Percentiles rank a stretch among this genome's conserved stretches.
Evolutionary conservation across 2,888 invertebrate genomes (phyloP).

Genomic region (Cephus pulcher): DNA sequence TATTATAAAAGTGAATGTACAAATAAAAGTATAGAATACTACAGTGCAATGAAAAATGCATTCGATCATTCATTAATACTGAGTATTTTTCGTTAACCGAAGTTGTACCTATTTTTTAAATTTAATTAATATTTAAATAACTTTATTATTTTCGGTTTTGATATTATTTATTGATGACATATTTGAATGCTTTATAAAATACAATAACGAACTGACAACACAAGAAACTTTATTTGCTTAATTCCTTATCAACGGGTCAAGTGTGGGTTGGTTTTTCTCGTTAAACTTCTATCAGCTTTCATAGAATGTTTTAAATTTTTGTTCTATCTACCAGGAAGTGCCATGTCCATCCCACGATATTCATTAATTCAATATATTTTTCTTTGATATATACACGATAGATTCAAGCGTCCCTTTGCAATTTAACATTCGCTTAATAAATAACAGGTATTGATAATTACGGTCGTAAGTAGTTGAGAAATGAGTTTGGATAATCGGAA

Average conservation of each 20-base stretch:
- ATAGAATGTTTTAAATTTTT: not conserved
- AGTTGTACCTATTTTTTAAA: not conserved
- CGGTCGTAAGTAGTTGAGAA: not conserved
- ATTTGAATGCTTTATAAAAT: slow-evolving; percentile 16
- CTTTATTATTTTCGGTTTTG: not conserved
- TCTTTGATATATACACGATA: not conserved
- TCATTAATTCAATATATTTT: not conserved
- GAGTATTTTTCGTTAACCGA: not conserved
- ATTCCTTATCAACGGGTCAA: not conserved
- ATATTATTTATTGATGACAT: slow-evolving; percentile 16
- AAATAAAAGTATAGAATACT: slow-evolving; percentile 25
- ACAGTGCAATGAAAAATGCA: not conserved
- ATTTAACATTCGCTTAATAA: not conserved
- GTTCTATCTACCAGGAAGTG: not conserved
- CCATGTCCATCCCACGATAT: not conserved
- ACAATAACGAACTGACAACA: slow-evolving; percentile 10
- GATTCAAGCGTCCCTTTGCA: not conserved
- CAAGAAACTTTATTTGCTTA: not conserved
- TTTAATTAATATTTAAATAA: not conserved
- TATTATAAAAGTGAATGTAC: slow-evolving; percentile 33
- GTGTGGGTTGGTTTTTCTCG: not conserved
- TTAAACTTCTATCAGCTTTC: not conserved
- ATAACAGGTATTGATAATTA: not conserved
- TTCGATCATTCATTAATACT: not conserved
- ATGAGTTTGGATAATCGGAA: not conserved